Evolutionary conservation across 2,113 vertebrate genomes (phyloP).

Genomic region (Dolichallabes microphthalmus): DNA sequence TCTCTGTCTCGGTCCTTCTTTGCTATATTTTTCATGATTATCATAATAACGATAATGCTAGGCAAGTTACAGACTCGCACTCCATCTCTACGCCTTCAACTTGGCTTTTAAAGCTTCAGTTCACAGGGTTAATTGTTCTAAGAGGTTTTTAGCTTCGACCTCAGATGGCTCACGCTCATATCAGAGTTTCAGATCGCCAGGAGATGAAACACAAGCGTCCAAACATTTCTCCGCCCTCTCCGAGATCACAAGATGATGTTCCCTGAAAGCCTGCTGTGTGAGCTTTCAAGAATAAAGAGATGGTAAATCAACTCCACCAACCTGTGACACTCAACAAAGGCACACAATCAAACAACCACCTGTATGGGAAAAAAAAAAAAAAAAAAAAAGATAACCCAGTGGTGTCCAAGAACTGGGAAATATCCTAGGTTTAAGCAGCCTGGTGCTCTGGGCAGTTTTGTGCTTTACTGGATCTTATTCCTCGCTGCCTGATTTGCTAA

Average conservation of each 20-base stretch:
- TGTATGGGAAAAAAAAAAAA: not conserved
- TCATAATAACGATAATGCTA: not conserved
- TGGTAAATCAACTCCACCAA: not conserved
- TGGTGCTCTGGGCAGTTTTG: not conserved
- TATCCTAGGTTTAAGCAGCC: not conserved
- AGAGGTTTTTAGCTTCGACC: not conserved
- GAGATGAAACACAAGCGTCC: not conserved
- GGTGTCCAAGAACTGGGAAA: not conserved
- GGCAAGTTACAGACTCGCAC: no score
- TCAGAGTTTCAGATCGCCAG: no score
- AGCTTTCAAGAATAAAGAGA: slow-evolving; percentile 5
- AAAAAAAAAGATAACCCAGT: not conserved
- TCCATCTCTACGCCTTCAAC: not conserved
- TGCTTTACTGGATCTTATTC: not conserved
- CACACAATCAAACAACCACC: not conserved
- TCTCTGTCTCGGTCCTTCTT: not conserved
- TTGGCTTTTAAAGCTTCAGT: not conserved
- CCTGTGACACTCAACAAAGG: not conserved
- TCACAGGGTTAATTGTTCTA: not conserved
- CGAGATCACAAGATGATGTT: slow-evolving; percentile 5
- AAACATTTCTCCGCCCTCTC: not conserved
- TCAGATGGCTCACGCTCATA: not conserved
- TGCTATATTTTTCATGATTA: not conserved
- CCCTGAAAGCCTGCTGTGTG: not conserved
- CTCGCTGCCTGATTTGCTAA: not conserved